phyloP scores from a whole-genome alignment of 2,888 invertebrate species.

The Odontocolon sp. region DNA sequence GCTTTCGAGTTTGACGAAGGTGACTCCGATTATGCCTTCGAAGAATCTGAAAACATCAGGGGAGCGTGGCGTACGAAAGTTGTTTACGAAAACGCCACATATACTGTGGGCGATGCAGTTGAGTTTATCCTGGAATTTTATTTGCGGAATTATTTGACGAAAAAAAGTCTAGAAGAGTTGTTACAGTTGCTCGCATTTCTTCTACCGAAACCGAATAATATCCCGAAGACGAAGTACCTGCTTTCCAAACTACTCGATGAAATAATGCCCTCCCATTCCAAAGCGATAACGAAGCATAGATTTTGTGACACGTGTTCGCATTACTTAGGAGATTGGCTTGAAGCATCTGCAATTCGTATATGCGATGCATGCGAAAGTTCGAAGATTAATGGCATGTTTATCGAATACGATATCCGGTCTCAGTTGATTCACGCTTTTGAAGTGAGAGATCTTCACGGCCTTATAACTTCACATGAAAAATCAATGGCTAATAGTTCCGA shows the following conservation, averaged over 20 bases:
- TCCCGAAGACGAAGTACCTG: slow-evolving; percentile 10
- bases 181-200: slow-evolving; percentile 3
- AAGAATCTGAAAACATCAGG: too few species aligned
- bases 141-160: slow-evolving; percentile 12
- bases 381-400: neutral
- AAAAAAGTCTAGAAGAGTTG: slow-evolving; percentile 19
- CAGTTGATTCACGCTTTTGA: slow-evolving; percentile 3
- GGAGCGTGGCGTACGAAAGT: neutral
- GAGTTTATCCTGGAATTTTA: slow-evolving; percentile 20
- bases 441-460: neutral
- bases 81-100: neutral
- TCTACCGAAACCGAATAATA: slow-evolving; percentile 32
- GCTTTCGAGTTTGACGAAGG: too few species aligned
- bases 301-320: slow-evolving; percentile 19
- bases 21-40: too few species aligned
- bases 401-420: slow-evolving; percentile 2
- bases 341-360: neutral
- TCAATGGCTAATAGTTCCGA: neutral
- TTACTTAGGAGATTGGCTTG: slow-evolving; percentile 17
- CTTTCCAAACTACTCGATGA: slow-evolving; percentile 7
- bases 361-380: neutral
- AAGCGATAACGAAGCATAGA: slow-evolving; percentile 16
- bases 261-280: neutral
- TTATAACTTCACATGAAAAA: neutral
- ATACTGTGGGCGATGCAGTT: neutral